Evolutionary conservation across 1,140 invertebrate species (phyloP).

Genomic region (Dysdera silvatica): DNA sequence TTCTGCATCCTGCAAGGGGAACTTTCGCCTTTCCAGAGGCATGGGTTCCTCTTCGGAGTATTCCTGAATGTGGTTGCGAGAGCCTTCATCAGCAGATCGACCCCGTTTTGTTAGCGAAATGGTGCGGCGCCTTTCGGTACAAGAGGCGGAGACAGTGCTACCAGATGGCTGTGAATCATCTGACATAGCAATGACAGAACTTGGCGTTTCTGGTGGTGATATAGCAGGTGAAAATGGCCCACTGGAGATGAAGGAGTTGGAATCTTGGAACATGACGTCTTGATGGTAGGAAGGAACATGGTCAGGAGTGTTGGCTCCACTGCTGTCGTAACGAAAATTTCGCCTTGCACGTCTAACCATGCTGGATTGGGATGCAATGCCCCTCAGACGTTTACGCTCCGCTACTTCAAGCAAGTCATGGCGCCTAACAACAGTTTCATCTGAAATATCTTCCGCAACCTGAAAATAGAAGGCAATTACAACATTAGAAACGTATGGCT

Average conservation of each 20-base stretch:
- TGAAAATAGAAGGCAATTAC: too few relatives aligned
- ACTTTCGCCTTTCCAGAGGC: slow-evolving; percentile 64
- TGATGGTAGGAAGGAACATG: slow-evolving; percentile 5
- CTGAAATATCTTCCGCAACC: slow-evolving; percentile 69
- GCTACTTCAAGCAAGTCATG: slow-evolving; percentile 67
- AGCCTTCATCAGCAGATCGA: neutral
- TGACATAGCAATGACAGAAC: slow-evolving; percentile 44
- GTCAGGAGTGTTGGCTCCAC: slow-evolving; percentile 20
- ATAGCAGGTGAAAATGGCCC: slow-evolving; percentile 48
- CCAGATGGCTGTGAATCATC: slow-evolving; percentile 54
- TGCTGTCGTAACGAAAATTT: slow-evolving; percentile 12
- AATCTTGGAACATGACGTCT: slow-evolving; percentile 11
- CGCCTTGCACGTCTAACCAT: slow-evolving; percentile 10
- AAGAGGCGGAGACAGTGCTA: slow-evolving; percentile 38
- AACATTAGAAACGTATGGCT: too few relatives aligned
- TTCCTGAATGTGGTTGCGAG: slow-evolving; percentile 18
- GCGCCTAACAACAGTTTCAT: slow-evolving; percentile 56
- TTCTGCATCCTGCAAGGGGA: slow-evolving; percentile 62
- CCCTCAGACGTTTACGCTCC: slow-evolving; percentile 63
- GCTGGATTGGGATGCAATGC: neutral
- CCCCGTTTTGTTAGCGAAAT: neutral
- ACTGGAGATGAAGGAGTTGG: neutral
- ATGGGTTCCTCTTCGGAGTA: slow-evolving; percentile 36
- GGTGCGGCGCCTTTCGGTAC: slow-evolving; percentile 7
- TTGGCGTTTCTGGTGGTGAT: slow-evolving; percentile 55